Conservation (phyloP, 2,888 invertebrate genomes). For the Gymnoscelis rufifasciata region DNA sequence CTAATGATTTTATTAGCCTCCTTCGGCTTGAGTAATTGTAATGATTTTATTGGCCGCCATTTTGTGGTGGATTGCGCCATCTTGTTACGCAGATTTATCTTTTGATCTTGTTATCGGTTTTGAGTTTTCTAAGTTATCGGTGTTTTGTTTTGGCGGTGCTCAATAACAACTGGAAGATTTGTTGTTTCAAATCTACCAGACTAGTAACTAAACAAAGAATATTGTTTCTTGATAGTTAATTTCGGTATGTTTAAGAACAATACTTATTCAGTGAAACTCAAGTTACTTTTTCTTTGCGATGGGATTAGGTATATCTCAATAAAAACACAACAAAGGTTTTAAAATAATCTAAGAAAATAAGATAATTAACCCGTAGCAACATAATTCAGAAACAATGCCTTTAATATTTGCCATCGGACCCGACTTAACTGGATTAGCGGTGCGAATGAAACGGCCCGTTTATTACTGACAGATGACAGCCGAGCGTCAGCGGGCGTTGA, state of each 20-base stretch:
- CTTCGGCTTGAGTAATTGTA: slow-evolving; percentile 8
- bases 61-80: background rate
- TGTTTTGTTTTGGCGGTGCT: background rate
- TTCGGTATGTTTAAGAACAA: too few species aligned
- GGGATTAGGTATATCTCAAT: too few species aligned
- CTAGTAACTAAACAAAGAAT: too few species aligned
- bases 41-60: slow-evolving; percentile 13
- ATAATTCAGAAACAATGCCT: slow-evolving; percentile 2
- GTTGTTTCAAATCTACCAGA: too few species aligned
- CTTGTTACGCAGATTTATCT: slow-evolving; percentile 1
- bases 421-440: slow-evolving; percentile 7
- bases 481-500: slow-evolving; percentile 9
- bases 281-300: too few species aligned
- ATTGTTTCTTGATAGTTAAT: too few species aligned
- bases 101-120: too few species aligned
- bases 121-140: background rate
- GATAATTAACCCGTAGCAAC: background rate
- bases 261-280: too few species aligned
- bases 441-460: slow-evolving; percentile 12
- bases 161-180: too few species aligned
- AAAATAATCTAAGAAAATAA: background rate
- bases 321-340: too few species aligned
- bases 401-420: slow-evolving; percentile 5
- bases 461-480: slow-evolving; percentile 15
- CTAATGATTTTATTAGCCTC: slow-evolving; percentile 14